A percentile compares a stretch with the other conserved stretches of the same genome.
Conservation (phyloP, 2,888 invertebrate species). For the Hecatera dysodea region DNA sequence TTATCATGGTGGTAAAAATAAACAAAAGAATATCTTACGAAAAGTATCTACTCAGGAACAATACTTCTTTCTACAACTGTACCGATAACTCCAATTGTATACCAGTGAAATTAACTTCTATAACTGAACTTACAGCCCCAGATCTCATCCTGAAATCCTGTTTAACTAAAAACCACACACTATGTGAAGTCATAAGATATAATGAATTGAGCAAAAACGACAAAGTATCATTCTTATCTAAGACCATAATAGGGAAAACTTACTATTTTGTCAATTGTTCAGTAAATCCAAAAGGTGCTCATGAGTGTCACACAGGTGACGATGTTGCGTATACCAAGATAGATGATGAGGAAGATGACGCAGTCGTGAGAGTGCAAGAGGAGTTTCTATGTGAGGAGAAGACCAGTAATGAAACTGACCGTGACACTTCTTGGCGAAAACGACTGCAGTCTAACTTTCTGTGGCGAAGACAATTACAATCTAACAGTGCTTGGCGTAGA, state of each 20-base stretch:
- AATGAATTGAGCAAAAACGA: constrained; percentile 80
- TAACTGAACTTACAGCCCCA: constrained; percentile 77
- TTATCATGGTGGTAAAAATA: constrained; percentile 71
- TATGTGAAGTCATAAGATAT: constrained; percentile 79
- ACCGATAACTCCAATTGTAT: constrained; percentile 72
- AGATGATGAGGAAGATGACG: constrained; percentile 76
- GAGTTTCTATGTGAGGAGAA: constrained; percentile 84
- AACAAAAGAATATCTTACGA: constrained; percentile 74
- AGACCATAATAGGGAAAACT: constrained; percentile 75
- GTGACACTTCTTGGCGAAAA: background rate
- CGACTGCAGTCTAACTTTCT: background rate
- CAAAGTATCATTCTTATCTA: constrained; percentile 79
- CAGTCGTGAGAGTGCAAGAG: constrained; percentile 77
- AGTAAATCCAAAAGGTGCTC: constrained; percentile 78
- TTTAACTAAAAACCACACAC: constrained; percentile 62
- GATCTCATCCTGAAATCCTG: constrained; percentile 74
- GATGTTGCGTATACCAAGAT: constrained; percentile 74
- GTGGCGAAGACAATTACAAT: background rate
- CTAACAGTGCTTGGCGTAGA: background rate
- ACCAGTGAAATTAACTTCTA: constrained; percentile 70
- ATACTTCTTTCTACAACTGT: constrained; percentile 78
- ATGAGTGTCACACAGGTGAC: constrained; percentile 81
- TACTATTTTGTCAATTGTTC: constrained; percentile 84
- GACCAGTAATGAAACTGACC: background rate
- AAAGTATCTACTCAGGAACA: constrained; percentile 80